phyloP scores from a whole-genome alignment of 2,888 invertebrate species.

The Cataglyphis albicans region DNA sequence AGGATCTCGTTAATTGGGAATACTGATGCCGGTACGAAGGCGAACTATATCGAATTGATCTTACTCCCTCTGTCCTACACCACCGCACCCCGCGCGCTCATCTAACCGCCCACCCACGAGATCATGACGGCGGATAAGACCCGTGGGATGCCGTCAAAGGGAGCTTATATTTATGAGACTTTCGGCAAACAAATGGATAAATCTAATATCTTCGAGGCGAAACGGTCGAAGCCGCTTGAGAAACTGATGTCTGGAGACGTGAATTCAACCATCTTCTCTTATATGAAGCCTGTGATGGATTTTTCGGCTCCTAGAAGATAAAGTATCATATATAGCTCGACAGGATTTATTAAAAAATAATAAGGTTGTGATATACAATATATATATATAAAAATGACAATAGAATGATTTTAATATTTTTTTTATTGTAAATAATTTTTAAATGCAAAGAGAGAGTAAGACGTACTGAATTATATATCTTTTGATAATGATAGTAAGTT shows the following conservation, averaged over 20 bases:
- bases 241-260: slow-evolving; percentile 51
- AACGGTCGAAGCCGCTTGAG: slow-evolving; percentile 71
- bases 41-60: slow-evolving; percentile 80
- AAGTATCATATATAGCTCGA: not conserved
- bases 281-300: slow-evolving; percentile 30
- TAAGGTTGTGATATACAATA: not conserved
- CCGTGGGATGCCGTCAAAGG: slow-evolving; percentile 83
- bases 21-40: slow-evolving; percentile 80
- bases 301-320: slow-evolving; percentile 19
- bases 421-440: not conserved
- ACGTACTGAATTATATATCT: not conserved
- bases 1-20: slow-evolving; percentile 84
- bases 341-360: slow-evolving; percentile 29
- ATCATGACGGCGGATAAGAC: slow-evolving; percentile 81
- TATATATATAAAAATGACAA: not conserved
- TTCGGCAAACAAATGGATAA: slow-evolving; percentile 86
- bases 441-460: not conserved
- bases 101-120: slow-evolving; percentile 73
- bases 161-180: slow-evolving; percentile 85
- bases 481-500: not conserved
- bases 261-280: slow-evolving; percentile 35
- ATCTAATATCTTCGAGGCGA: slow-evolving; percentile 82
- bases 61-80: slow-evolving; percentile 55
- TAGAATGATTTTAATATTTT: not conserved
- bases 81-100: slow-evolving; percentile 56